A percentile compares a stretch with the other conserved stretches of the same genome.
Conservation (phyloP, 2,113 vertebrate genomes). For the human (Homo sapiens) region DNA sequence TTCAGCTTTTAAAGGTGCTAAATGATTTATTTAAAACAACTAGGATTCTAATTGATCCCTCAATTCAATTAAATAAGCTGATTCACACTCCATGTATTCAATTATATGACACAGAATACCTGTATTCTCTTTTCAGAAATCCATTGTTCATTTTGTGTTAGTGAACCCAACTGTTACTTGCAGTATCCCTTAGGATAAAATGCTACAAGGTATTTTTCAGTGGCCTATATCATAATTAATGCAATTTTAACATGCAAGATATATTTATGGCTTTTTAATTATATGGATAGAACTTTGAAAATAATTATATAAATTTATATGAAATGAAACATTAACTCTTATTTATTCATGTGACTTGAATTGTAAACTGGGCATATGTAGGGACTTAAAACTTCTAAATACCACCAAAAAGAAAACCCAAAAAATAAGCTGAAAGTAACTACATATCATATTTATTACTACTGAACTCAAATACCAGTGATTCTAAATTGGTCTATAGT, state of each 20-base stretch:
- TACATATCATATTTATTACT: not conserved
- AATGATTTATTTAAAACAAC: conserved; percentile 16
- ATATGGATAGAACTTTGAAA: not conserved
- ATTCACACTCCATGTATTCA: not conserved
- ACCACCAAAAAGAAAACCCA: not conserved
- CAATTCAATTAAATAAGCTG: not conserved
- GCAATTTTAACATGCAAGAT: not conserved
- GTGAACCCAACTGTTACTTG: not conserved
- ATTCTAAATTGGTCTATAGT: not conserved
- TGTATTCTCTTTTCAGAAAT: not conserved
- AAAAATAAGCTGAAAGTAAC: not conserved
- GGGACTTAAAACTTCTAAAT: not conserved
- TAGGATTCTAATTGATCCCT: not conserved
- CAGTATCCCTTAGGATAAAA: not conserved
- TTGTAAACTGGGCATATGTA: not conserved
- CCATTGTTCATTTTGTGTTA: not conserved
- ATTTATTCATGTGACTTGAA: not conserved
- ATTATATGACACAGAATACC: not conserved
- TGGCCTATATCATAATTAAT: not conserved
- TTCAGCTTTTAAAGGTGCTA: not conserved
- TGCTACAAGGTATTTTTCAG: not conserved
- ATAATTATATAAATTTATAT: not conserved
- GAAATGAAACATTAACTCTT: not conserved
- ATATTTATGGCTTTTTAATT: not conserved
- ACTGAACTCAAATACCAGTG: not conserved